Evolutionary conservation across 2,113 vertebrate genomes (phyloP), one percentile per base, ranked within the genome.

Genomic region (Hydrolagus affinis): DNA sequence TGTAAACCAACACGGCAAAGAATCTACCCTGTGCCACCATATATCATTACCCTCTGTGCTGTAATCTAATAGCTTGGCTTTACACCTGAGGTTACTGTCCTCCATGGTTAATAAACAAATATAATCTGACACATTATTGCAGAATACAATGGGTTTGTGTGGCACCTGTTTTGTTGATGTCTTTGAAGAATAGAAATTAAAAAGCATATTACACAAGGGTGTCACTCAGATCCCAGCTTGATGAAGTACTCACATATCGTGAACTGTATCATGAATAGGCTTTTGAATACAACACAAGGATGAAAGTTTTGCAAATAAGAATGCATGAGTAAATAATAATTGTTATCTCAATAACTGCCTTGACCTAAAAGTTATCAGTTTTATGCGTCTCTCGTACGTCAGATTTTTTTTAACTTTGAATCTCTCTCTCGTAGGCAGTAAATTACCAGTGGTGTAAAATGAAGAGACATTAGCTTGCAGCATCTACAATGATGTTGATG

Each of bases 241-340:
- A 44, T 44, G 44, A 1, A 3, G 44, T 44, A 44, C 44, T 44
- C 44, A 44, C 6, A 44, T 6, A 44, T 6, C 44, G 4, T 68
- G 15, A 1, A 19, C 0, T 68, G 78, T 28, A 64, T 11, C 3
- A 80, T 60, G 56, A 56, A 60, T 80, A 25, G 9, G 59, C 14
- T 78, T 62, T 74, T 30, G 2, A 64, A 64, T n/a, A 17, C 32
- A 30, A 11, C 25, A 66, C 11, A 32, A 83, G 60, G 14, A 83
- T 66, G 62, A 60, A 83, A 68, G 3, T 30, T 83, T 83, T 66
- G 62, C 64, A 83, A 83, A 30, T 68, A 14, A 21, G 21, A 83
- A 75, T 14, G 8, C 71, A 71, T 21, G 44, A 44, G 44, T 44
- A 44, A 44, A 44, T 44, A 44, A 44, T 44, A 44, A 44, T 44